Evolutionary conservation across 2,113 vertebrate genomes (phyloP).

Genomic region (Alectura lathami): DNA sequence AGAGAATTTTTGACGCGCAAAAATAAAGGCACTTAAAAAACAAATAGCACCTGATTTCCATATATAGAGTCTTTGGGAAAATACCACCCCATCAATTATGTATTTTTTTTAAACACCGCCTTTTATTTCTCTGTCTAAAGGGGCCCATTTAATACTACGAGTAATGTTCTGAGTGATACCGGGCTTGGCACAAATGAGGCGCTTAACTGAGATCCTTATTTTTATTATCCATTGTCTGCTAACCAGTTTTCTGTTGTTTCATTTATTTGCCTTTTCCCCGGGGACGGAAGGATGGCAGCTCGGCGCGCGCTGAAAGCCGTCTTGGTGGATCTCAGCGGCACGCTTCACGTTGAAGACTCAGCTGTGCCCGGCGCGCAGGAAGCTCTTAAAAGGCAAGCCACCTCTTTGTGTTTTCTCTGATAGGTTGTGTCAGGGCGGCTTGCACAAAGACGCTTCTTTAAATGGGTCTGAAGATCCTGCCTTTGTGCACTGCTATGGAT

Average conservation of each 20-base stretch:
- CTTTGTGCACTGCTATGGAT: not conserved
- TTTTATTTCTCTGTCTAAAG: constrained; percentile 1
- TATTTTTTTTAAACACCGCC: not conserved
- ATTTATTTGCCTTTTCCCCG: constrained; percentile 51
- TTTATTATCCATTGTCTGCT: constrained; percentile 71
- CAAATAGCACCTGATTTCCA: constrained; percentile 7
- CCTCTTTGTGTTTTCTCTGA: constrained; percentile 23
- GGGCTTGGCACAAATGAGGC: constrained; percentile 10
- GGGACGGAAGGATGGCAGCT: constrained; percentile 81
- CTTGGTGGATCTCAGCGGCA: constrained; percentile 95
- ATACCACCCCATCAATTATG: not conserved
- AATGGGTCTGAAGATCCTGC: not conserved
- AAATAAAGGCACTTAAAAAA: not conserved
- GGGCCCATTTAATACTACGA: not conserved
- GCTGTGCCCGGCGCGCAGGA: constrained; percentile 92
- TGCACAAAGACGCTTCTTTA: constrained; percentile 11
- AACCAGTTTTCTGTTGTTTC: constrained; percentile 44
- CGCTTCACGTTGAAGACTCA: constrained; percentile 91
- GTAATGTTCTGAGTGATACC: not conserved
- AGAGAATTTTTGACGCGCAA: not conserved
- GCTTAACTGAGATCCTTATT: constrained; percentile 52
- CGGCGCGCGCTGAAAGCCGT: constrained; percentile 87
- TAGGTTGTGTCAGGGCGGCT: not conserved
- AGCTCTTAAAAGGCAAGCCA: constrained; percentile 86
- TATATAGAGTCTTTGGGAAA: not conserved